Evolutionary conservation across 2,888 invertebrate species (phyloP).

Genomic region (Polydrusus cervinus): DNA sequence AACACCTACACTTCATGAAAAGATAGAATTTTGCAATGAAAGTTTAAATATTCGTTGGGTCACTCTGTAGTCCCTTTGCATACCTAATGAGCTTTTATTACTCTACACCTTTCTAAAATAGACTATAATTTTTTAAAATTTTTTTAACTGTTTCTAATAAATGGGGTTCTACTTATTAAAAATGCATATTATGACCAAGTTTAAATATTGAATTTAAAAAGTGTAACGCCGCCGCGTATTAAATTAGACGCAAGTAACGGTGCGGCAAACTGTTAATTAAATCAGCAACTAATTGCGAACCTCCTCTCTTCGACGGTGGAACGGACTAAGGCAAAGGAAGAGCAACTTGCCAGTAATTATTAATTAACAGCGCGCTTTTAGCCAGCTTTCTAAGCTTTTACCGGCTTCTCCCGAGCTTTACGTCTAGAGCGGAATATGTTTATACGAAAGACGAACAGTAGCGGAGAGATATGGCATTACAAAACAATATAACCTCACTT

Average conservation of each 20-base stretch:
- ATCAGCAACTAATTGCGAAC: slow-evolving; percentile 67
- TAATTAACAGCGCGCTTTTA: slow-evolving; percentile 74
- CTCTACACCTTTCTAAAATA: too few relatives aligned
- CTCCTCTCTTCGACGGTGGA: slow-evolving; percentile 62
- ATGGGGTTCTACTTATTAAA: not conserved
- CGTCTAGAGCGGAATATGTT: slow-evolving; percentile 70
- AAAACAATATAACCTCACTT: too few relatives aligned
- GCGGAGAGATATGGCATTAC: slow-evolving; percentile 6
- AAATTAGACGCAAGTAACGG: slow-evolving; percentile 64
- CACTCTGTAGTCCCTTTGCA: too few relatives aligned
- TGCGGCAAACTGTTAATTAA: slow-evolving; percentile 69
- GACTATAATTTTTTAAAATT: too few relatives aligned
- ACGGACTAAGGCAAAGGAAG: slow-evolving; percentile 70
- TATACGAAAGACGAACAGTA: slow-evolving; percentile 64
- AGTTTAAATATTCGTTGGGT: too few relatives aligned
- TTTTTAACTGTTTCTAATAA: too few relatives aligned
- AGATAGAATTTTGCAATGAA: too few relatives aligned
- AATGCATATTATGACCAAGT: slow-evolving; percentile 4
- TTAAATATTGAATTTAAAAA: slow-evolving; percentile 46
- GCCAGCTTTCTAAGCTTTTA: slow-evolving; percentile 73
- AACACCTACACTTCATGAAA: too few relatives aligned
- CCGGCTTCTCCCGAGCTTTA: slow-evolving; percentile 71
- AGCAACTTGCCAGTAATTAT: slow-evolving; percentile 74
- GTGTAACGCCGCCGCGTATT: slow-evolving; percentile 53
- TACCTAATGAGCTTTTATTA: too few relatives aligned